Evolutionary conservation across 2,797 vertebrate species (phyloP).

Genomic region (Numenius phaeopus): DNA sequence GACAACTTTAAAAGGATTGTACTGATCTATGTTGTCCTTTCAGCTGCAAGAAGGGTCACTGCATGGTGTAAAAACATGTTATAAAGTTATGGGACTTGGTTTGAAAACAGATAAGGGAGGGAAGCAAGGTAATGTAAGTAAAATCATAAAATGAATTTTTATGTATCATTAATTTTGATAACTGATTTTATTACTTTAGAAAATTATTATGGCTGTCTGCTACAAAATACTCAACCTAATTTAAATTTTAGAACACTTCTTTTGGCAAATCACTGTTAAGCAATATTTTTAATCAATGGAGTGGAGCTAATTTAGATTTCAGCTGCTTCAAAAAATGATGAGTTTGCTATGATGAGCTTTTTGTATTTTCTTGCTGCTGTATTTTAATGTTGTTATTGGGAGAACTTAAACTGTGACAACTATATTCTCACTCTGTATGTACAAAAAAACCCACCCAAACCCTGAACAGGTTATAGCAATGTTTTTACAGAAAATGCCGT

Average conservation of each 20-base stretch:
- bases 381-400: slow-evolving; percentile 18
- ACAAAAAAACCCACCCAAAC: not conserved
- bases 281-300: slow-evolving; percentile 77
- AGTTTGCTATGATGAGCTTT: slow-evolving; percentile 45
- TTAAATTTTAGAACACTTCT: slow-evolving; percentile 75
- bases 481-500: not conserved
- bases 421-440: not conserved
- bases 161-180: slow-evolving; percentile 79
- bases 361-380: slow-evolving; percentile 16
- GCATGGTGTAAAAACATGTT: not conserved
- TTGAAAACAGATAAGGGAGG: slow-evolving; percentile 53
- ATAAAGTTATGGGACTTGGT: slow-evolving; percentile 31
- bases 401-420: slow-evolving; percentile 10
- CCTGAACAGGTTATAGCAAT: not conserved
- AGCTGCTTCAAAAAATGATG: slow-evolving; percentile 26
- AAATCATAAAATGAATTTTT: slow-evolving; percentile 77
- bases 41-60: not conserved
- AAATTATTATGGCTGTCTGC: slow-evolving; percentile 76
- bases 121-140: slow-evolving; percentile 58
- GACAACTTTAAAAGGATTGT: not conserved
- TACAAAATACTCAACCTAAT: slow-evolving; percentile 78
- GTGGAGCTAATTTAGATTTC: slow-evolving; percentile 75
- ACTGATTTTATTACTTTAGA: slow-evolving; percentile 75
- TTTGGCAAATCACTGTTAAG: slow-evolving; percentile 69
- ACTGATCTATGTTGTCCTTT: not conserved